These are phyloP conservation scores for Psittacula cyanocephala DNA, from an alignment of 2,113 vertebrate species.

Conservation along the genomic window DNA sequence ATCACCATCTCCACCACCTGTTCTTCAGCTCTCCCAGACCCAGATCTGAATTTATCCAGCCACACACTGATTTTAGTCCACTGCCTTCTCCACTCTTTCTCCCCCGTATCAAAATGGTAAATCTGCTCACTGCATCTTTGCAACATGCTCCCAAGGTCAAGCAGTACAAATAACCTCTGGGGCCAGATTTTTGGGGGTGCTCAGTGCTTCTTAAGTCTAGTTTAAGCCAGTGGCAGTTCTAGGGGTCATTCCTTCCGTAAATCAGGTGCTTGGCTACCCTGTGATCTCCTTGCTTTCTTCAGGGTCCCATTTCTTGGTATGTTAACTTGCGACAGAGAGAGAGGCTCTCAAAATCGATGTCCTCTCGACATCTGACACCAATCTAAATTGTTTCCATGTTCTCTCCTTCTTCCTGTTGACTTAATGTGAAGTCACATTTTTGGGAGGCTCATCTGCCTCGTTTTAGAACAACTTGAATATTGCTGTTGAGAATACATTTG, in stretches of 20 bases:
- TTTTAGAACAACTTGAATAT: not conserved
- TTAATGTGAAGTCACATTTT: not conserved
- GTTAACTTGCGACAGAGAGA: not conserved
- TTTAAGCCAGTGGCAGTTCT: not conserved
- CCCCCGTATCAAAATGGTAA: not conserved
- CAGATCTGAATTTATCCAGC: not conserved
- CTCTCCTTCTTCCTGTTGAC: not conserved
- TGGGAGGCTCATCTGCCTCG: not conserved
- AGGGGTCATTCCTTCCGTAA: not conserved
- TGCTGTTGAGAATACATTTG: not conserved
- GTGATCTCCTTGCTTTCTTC: not conserved
- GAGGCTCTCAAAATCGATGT: not conserved
- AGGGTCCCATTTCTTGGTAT: not conserved
- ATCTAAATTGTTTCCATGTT: not conserved
- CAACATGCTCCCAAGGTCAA: not conserved
- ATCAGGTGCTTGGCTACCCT: not conserved
- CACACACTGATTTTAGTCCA: not conserved
- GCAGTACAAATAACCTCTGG: not conserved
- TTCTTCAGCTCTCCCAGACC: not conserved
- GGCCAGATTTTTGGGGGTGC: not conserved
- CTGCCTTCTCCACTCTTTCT: not conserved
- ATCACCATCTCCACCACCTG: rapidly evolving
- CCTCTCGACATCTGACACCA: not conserved
- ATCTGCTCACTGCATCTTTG: not conserved
- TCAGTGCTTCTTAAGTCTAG: not conserved